phyloP scores from a whole-genome alignment of 2,797 vertebrate species.

The Anolis apletophallus region DNA sequence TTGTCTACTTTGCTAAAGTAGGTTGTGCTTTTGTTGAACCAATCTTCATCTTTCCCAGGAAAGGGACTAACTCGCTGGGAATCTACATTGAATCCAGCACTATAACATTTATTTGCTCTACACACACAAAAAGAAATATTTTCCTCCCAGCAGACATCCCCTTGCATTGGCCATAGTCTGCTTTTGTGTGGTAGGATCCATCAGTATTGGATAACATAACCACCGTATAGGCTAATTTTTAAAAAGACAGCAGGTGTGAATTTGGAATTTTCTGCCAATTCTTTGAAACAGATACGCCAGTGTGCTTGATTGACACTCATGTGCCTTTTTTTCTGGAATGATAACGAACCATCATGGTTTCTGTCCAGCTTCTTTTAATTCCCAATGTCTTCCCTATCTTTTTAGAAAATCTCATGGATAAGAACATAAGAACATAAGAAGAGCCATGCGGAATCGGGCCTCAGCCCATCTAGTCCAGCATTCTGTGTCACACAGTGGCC shows the following conservation, averaged over 20 bases:
- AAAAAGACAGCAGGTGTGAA: not conserved
- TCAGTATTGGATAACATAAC: constrained; percentile 19
- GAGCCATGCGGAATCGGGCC: too few relatives aligned
- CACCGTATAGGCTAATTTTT: not conserved
- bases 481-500: too few relatives aligned
- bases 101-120: too few relatives aligned
- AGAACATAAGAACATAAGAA: too few relatives aligned
- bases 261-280: constrained; percentile 24
- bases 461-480: too few relatives aligned
- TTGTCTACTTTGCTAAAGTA: too few relatives aligned
- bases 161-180: not conserved
- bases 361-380: constrained; percentile 49
- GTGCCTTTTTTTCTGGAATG: constrained; percentile 10
- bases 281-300: constrained; percentile 17
- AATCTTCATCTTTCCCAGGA: too few relatives aligned
- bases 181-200: constrained; percentile 25
- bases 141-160: not conserved
- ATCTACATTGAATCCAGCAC: too few relatives aligned
- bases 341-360: constrained; percentile 16
- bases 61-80: too few relatives aligned
- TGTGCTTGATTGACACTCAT: not conserved
- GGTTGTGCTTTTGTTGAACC: too few relatives aligned
- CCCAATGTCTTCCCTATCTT: constrained; percentile 52
- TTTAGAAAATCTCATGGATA: constrained; percentile 18
- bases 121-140: not conserved